Conservation (phyloP, 1,140 invertebrate genomes). For the Caenorhabditis inopinata region DNA sequence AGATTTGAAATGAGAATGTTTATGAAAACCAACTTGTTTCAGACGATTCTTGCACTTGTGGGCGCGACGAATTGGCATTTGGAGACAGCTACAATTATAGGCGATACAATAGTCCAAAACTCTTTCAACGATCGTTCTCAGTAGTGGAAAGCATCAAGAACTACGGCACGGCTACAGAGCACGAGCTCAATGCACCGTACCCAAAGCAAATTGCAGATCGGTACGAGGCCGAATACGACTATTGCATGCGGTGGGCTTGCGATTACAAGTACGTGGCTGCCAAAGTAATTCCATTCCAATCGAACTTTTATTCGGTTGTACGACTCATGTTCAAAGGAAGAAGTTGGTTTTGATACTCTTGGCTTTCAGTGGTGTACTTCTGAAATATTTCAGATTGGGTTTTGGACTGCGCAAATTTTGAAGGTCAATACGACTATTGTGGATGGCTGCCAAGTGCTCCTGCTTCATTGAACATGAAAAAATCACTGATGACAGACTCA, state of each 20-base stretch:
- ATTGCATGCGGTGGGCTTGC: conserved; percentile 7
- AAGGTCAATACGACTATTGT: not conserved
- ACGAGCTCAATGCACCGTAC: not conserved
- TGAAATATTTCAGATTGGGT: conserved; percentile 2
- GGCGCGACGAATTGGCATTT: not conserved
- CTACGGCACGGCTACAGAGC: conserved; percentile 2
- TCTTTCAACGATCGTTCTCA: not conserved
- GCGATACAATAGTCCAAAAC: not conserved
- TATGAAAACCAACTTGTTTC: not conserved
- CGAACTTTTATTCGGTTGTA: conserved; percentile 1
- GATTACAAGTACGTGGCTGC: not conserved
- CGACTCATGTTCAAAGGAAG: not conserved
- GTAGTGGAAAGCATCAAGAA: not conserved
- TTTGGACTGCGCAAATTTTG: not conserved
- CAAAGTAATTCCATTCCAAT: conserved; percentile 1
- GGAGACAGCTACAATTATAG: not conserved
- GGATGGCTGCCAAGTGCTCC: not conserved
- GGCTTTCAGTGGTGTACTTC: no score
- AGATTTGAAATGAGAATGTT: not conserved
- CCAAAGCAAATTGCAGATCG: conserved; percentile 3
- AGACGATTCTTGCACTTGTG: conserved; percentile 15
- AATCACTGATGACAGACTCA: not conserved
- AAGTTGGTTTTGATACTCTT: not conserved
- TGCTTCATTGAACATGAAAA: not conserved
- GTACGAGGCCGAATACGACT: conserved; percentile 10